These are phyloP conservation scores for Ruditapes philippinarum DNA, from an alignment of 1,140 invertebrate species.

Conservation along the genomic window DNA sequence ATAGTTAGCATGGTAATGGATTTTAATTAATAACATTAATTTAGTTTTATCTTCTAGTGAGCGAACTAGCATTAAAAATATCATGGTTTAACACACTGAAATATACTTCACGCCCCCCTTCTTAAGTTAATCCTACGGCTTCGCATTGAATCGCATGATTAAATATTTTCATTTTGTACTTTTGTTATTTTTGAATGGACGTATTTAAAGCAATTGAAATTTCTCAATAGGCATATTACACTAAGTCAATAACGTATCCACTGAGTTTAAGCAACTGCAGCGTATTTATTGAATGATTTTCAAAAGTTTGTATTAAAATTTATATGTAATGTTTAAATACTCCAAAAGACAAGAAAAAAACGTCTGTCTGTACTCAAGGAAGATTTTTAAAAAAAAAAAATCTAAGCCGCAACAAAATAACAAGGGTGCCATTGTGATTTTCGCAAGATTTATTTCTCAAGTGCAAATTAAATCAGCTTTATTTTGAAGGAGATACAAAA, in stretches of 20 bases:
- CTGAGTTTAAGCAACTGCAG: not conserved
- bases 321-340: not conserved
- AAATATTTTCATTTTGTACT: not conserved
- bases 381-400: no score
- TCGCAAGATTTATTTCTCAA: no score
- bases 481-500: no score
- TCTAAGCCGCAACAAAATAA: no score
- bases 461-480: no score
- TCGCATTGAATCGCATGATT: not conserved
- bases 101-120: not conserved
- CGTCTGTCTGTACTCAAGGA: no score
- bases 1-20: no score
- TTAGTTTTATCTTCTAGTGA: no score
- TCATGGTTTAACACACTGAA: no score
- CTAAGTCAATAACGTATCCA: not conserved
- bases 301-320: not conserved
- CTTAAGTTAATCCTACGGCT: not conserved
- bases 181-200: not conserved
- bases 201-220: not conserved
- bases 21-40: no score
- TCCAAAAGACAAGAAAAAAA: not conserved
- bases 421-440: no score
- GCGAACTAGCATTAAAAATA: no score
- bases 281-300: not conserved
- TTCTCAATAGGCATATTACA: not conserved